Evolutionary conservation across 2,113 vertebrate species (phyloP), one percentile per base, ranked within the genome.

Genomic region (Picathartes gymnocephalus): DNA sequence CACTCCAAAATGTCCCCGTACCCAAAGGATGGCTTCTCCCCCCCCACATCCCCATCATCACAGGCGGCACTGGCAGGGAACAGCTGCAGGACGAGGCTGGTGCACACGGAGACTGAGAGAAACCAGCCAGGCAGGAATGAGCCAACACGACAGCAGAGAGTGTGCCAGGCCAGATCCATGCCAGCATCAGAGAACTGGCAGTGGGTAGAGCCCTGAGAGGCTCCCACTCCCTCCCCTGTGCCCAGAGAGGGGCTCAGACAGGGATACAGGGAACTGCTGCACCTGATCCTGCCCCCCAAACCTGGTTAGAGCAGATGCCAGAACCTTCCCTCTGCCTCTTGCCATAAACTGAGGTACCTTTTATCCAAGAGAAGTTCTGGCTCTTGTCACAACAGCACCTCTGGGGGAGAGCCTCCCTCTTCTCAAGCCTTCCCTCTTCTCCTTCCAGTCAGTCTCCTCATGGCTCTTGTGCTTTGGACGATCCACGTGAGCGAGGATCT

Each of bases 71-170:
- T 12, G 33, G 66, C 16, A 44, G 48, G 7, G 44, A 28, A 11
- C 4, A 47, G 51, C 8, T 42, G 70, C 80, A 50, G 77, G 80
- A 71, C 8, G 48, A 53, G 57, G 28, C 40, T 50, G 74, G 53
- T 48, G 31, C 31, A 56, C 47, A 31, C 1, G 15, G 37, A 19
- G 61, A 70, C 30, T 35, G 62, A 37, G 79, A 42, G 82, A 62
- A 87, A 92, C 39, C 70, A 74, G 53, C 25, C 45, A 9, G 50
- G 81, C 81, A 61, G 84, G 81, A 45, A 71, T 13, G 53, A 86
- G 68, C 48, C 28, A 35, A 48, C 4, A 7, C 0, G 0, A 47
- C 21, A 33, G 20, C 2, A 0, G 17, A 83, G 42, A 54, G 8
- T 7, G 48, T 80, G 68, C 84, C 66, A 33, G 61, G 4, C 23